phyloP scores from a whole-genome alignment of 2,797 vertebrate genomes.

The Enteromius argenteus region DNA sequence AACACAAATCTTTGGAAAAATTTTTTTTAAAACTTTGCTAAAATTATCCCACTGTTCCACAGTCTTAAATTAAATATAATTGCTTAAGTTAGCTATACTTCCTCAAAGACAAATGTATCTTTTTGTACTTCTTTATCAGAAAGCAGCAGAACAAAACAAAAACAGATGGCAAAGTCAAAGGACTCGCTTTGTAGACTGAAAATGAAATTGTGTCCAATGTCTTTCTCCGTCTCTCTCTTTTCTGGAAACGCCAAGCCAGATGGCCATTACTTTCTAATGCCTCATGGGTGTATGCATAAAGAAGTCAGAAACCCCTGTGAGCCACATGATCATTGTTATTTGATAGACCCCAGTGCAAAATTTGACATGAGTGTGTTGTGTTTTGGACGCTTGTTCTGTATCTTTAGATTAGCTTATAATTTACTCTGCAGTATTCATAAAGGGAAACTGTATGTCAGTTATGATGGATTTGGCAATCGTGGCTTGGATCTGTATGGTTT shows the following conservation, averaged over 20 bases:
- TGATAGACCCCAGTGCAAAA: conserved; percentile 42
- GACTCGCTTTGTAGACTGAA: conserved; percentile 21
- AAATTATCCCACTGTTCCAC: background rate
- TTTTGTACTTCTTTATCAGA: background rate
- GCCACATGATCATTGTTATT: conserved; percentile 46
- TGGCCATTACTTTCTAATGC: conserved; percentile 30
- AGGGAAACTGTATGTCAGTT: conserved; percentile 30
- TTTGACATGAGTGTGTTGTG: conserved; percentile 34
- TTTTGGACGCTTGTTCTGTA: conserved; percentile 31
- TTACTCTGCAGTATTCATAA: conserved; percentile 26
- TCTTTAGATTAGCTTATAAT: conserved; percentile 44
- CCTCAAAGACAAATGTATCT: conserved; percentile 3
- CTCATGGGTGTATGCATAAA: background rate
- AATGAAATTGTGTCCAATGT: conserved; percentile 29
- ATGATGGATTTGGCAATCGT: conserved; percentile 41
- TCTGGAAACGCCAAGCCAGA: conserved; percentile 38
- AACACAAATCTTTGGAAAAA: background rate
- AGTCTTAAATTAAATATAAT: background rate
- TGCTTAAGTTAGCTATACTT: background rate
- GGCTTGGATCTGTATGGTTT: conserved; percentile 3
- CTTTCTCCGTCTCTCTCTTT: background rate
- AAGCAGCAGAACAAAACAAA: conserved; percentile 6
- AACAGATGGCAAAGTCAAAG: conserved; percentile 36
- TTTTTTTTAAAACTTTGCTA: conserved; percentile 8
- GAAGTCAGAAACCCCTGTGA: conserved; percentile 8